Evolutionary conservation across 2,113 vertebrate genomes (phyloP).

Genomic region (Otis tarda): DNA sequence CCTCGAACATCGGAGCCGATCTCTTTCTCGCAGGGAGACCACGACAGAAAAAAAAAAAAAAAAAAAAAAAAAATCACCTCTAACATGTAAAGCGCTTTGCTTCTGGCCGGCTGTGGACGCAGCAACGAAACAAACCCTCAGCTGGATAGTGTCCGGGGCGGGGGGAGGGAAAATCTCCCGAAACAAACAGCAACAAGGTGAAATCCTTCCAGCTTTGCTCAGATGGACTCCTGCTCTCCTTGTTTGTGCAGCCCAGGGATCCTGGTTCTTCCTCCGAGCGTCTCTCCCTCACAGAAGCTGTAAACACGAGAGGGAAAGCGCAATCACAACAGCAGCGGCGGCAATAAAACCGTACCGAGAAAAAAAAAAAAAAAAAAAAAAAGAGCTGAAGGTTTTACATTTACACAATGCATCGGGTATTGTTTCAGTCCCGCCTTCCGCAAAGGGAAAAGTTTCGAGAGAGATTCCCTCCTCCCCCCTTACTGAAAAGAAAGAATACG

Average conservation of each 20-base stretch:
- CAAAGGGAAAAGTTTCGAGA: constrained; percentile 26
- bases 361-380: background rate
- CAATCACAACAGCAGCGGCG: constrained; percentile 22
- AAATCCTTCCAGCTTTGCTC: constrained; percentile 13
- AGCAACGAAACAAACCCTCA: background rate
- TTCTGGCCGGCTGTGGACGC: background rate
- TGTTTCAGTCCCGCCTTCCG: constrained; percentile 32
- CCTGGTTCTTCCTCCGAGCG: constrained; percentile 15
- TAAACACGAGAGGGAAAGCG: constrained; percentile 49
- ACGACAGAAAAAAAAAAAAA: background rate
- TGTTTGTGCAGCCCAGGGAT: constrained; percentile 35
- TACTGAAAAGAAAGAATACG: background rate
- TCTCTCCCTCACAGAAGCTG: constrained; percentile 45
- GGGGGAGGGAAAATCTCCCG: background rate
- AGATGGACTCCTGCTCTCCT: background rate
- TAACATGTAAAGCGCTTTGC: background rate
- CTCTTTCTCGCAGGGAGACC: background rate
- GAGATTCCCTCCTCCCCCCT: background rate
- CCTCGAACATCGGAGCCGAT: background rate
- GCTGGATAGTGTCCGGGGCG: background rate
- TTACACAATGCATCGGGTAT: constrained; percentile 39
- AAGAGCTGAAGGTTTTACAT: background rate
- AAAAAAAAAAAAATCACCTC: background rate
- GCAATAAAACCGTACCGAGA: background rate
- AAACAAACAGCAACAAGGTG: constrained; percentile 58